Conservation (phyloP, 1,140 invertebrate species). For the Drosophila prosaltans region DNA sequence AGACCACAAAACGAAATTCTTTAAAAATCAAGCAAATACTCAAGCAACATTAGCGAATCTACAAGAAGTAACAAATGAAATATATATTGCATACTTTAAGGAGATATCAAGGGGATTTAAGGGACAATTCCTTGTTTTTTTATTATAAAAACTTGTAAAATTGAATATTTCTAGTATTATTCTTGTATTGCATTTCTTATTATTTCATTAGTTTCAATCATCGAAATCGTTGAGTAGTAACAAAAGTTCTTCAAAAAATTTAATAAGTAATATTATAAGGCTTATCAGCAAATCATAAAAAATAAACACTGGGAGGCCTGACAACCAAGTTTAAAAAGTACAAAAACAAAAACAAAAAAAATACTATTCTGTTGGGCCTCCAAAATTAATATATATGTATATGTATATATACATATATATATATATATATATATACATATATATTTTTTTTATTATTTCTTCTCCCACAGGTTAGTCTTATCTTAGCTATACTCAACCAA, state of each 20-base stretch:
- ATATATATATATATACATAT: no score
- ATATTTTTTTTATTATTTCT: neutral
- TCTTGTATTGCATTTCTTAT: neutral
- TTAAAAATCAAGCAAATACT: neutral
- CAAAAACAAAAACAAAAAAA: conserved; percentile 12
- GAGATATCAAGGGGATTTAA: no score
- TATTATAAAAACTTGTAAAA: no score
- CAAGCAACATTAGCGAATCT: no score
- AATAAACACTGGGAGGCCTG: neutral
- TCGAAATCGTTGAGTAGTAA: neutral
- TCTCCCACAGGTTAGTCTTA: conserved; percentile 44
- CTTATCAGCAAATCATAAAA: neutral
- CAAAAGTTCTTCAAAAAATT: neutral
- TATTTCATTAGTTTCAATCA: neutral
- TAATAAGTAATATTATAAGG: neutral
- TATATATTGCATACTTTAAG: no score
- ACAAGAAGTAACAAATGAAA: no score
- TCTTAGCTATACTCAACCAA: conserved; percentile 37
- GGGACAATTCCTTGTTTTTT: no score
- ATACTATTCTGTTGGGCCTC: neutral
- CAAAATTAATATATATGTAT: no score
- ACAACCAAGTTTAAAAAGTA: neutral
- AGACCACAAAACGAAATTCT: neutral
- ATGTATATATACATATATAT: no score
- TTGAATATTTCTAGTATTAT: no score